These are phyloP conservation scores for Esperia sulphurella DNA, from an alignment of 2,888 invertebrate species.

Conservation along the genomic window DNA sequence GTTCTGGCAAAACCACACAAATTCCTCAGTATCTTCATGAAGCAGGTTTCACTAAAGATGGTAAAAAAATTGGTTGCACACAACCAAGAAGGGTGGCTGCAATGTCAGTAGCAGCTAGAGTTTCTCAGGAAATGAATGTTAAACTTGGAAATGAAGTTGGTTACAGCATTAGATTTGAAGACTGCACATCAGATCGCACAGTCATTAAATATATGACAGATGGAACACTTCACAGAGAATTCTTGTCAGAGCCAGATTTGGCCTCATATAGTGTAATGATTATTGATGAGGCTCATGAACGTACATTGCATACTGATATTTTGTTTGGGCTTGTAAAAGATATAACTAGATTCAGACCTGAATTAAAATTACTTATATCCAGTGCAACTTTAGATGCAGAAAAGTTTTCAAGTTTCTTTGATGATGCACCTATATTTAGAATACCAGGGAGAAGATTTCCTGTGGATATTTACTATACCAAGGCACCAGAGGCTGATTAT, in stretches of 20 bases:
- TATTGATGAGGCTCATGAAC: conserved; percentile 99
- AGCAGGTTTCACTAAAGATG: conserved; percentile 91
- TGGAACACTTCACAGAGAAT: conserved; percentile 97
- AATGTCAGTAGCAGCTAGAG: conserved; percentile 99
- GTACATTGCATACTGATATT: conserved; percentile 98
- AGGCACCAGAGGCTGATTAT: conserved; percentile 99
- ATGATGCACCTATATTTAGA: conserved; percentile 98
- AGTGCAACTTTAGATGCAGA: conserved; percentile 99
- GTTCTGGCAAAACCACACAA: conserved; percentile 99
- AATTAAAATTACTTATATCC: conserved; percentile 97
- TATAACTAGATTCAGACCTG: conserved; percentile 94
- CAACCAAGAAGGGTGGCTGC: conserved; percentile 98
- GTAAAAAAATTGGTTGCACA: conserved; percentile 96
- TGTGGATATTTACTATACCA: conserved; percentile 99
- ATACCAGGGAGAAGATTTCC: conserved; percentile 99
- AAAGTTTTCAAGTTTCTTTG: conserved; percentile 98
- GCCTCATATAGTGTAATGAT: conserved; percentile 98
- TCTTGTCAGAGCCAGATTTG: conserved; percentile 97
- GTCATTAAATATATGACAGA: conserved; percentile 99
- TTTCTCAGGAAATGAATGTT: conserved; percentile 97
- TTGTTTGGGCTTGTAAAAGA: conserved; percentile 98
- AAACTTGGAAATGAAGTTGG: conserved; percentile 97
- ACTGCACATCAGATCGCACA: conserved; percentile 98
- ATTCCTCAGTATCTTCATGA: conserved; percentile 98
- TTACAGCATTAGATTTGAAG: conserved; percentile 97